Conservation (phyloP, 2,797 vertebrate genomes). For the Schizopygopsis pylzovi region DNA sequence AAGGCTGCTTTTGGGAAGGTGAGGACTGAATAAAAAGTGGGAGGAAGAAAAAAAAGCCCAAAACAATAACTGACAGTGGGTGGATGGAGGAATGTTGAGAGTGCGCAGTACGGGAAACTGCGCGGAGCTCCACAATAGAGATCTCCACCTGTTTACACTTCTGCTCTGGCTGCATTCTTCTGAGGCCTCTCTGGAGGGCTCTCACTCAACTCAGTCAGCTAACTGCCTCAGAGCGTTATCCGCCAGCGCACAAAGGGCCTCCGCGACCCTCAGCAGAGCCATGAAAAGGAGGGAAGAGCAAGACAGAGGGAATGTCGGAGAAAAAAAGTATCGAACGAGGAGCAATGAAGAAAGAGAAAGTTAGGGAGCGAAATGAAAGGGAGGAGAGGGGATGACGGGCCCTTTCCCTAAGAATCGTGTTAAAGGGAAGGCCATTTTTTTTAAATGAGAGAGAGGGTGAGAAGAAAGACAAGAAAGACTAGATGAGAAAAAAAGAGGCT, state of each 20-base stretch:
- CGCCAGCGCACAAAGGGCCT: constrained; percentile 67
- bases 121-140: constrained; percentile 78
- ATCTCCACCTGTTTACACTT: constrained; percentile 92
- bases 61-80: constrained; percentile 55
- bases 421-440: constrained; percentile 13
- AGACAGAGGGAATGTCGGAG: constrained; percentile 57
- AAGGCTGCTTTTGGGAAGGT: constrained; percentile 59
- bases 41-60: constrained; percentile 30
- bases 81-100: constrained; percentile 61
- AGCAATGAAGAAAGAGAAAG: constrained; percentile 22
- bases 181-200: constrained; percentile 82
- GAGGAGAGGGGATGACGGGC: constrained; percentile 3
- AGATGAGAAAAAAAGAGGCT: constrained; percentile 63
- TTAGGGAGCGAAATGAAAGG: constrained; percentile 47
- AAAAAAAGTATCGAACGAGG: constrained; percentile 32
- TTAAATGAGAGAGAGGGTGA: constrained; percentile 38
- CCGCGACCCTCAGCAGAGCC: constrained; percentile 65
- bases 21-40: constrained; percentile 50
- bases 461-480: constrained; percentile 47
- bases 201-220: constrained; percentile 79
- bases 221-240: constrained; percentile 81
- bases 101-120: constrained; percentile 57
- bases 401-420: constrained; percentile 8
- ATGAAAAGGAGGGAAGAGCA: constrained; percentile 70
- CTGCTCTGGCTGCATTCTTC: constrained; percentile 83